Evolutionary conservation across 2,888 invertebrate genomes (phyloP).

Genomic region (Pomacea canaliculata): DNA sequence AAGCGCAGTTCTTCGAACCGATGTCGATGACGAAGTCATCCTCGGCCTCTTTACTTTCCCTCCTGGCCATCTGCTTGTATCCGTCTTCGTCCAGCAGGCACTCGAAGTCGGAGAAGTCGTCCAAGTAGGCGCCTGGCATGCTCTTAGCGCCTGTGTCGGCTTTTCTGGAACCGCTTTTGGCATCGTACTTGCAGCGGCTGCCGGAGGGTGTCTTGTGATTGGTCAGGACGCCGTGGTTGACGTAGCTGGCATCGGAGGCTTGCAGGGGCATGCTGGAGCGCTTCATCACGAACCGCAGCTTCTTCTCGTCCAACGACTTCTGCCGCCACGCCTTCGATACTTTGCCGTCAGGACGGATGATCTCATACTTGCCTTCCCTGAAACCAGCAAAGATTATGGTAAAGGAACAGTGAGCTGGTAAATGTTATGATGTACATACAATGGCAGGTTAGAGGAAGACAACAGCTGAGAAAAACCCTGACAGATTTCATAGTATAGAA

Average conservation of each 20-base stretch:
- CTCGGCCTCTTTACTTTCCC: neutral
- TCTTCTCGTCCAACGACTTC: slow-evolving; percentile 37
- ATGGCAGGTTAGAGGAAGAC: too few relatives aligned
- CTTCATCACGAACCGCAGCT: slow-evolving; percentile 35
- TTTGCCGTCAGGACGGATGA: neutral
- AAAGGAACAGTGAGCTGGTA: too few relatives aligned
- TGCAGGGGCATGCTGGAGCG: slow-evolving; percentile 18
- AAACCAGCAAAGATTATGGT: neutral
- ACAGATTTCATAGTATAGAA: too few relatives aligned
- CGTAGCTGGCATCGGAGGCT: slow-evolving; percentile 18
- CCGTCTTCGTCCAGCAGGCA: slow-evolving; percentile 20
- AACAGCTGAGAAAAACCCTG: too few relatives aligned
- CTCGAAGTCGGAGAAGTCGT: slow-evolving; percentile 21
- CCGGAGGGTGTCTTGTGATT: slow-evolving; percentile 16
- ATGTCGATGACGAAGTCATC: neutral
- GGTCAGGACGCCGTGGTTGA: slow-evolving; percentile 35
- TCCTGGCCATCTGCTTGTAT: neutral
- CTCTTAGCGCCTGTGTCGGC: neutral
- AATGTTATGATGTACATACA: neutral
- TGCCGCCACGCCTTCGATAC: slow-evolving; percentile 28
- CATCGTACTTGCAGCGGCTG: neutral
- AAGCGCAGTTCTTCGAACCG: slow-evolving; percentile 31
- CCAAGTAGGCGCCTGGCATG: neutral
- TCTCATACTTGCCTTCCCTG: slow-evolving; percentile 23
- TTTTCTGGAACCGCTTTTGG: neutral